Evolutionary conservation across 2,797 vertebrate species (phyloP).

Genomic region (Allobates femoralis): DNA sequence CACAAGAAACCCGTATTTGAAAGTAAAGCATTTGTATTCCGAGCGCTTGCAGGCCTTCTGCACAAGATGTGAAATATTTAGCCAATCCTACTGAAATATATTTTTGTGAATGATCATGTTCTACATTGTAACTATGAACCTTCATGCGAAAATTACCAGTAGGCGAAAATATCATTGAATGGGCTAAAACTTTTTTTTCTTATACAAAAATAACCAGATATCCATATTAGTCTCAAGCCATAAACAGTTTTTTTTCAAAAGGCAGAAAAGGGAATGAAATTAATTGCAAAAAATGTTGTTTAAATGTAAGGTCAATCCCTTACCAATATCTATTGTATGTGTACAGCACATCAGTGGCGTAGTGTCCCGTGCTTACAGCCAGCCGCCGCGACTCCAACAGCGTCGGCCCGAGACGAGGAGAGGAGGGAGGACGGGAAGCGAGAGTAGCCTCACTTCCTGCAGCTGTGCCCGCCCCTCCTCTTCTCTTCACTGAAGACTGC

Average conservation of each 20-base stretch:
- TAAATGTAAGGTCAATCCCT: too few relatives aligned
- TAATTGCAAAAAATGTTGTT: not conserved
- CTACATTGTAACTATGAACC: constrained; percentile 9
- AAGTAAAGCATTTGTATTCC: constrained; percentile 17
- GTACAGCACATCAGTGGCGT: too few relatives aligned
- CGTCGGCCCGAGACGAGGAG: too few relatives aligned
- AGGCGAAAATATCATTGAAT: not conserved
- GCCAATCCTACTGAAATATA: not conserved
- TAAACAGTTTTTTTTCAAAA: not conserved
- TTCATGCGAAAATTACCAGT: not conserved
- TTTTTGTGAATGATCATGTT: constrained; percentile 3
- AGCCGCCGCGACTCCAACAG: too few relatives aligned
- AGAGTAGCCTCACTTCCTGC: too few relatives aligned
- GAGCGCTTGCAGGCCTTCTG: not conserved
- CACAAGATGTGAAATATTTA: not conserved
- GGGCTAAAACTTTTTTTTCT: not conserved
- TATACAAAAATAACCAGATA: not conserved
- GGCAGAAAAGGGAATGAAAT: not conserved
- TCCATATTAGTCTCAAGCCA: not conserved
- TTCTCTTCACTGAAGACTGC: too few relatives aligned
- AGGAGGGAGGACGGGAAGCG: too few relatives aligned
- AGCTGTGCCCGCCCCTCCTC: too few relatives aligned
- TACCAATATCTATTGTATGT: too few relatives aligned
- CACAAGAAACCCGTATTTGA: not conserved
- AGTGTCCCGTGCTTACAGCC: too few relatives aligned